A percentile compares a stretch with the other conserved stretches of the same genome.
Evolutionary conservation across 2,888 invertebrate species (phyloP).

Genomic region (Schrankia costaestrigalis): DNA sequence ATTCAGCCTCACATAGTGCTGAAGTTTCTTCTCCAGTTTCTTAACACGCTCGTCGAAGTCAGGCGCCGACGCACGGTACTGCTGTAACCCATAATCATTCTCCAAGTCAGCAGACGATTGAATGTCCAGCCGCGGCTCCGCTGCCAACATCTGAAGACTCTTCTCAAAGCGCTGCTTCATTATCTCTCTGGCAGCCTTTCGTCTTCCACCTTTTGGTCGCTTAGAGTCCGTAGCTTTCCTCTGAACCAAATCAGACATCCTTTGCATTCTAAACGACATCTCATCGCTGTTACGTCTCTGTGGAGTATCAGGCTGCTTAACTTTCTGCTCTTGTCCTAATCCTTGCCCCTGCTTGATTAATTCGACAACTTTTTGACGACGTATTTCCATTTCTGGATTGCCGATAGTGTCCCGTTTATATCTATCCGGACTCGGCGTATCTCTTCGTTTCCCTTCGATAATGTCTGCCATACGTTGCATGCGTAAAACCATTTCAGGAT

Average conservation of each 20-base stretch:
- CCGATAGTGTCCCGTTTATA: constrained; percentile 52
- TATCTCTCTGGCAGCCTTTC: constrained; percentile 79
- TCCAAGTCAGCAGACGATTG: constrained; percentile 85
- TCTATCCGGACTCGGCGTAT: constrained; percentile 54
- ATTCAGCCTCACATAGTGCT: constrained; percentile 70
- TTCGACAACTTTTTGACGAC: constrained; percentile 57
- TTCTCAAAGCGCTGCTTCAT: constrained; percentile 91
- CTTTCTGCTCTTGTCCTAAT: constrained; percentile 40
- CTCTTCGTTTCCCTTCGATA: constrained; percentile 57
- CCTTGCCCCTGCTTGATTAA: constrained; percentile 42
- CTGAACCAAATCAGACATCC: constrained; percentile 87
- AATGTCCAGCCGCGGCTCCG: constrained; percentile 83
- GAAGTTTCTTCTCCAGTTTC: constrained; percentile 82
- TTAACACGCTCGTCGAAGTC: constrained; percentile 92
- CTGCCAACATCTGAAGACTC: constrained; percentile 91
- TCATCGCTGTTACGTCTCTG: constrained; percentile 56
- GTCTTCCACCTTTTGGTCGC: constrained; percentile 47
- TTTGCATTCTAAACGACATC: constrained; percentile 83
- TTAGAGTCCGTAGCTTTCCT: constrained; percentile 81
- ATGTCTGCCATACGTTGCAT: constrained; percentile 63
- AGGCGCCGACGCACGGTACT: constrained; percentile 92
- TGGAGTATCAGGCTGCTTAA: constrained; percentile 28
- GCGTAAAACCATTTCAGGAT: constrained; percentile 53
- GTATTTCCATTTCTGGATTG: constrained; percentile 57
- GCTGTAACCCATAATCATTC: constrained; percentile 89